Evolutionary conservation across 2,888 invertebrate species (phyloP), one percentile per base, ranked within the genome.

Genomic region (Balanococcus diminutus): DNA sequence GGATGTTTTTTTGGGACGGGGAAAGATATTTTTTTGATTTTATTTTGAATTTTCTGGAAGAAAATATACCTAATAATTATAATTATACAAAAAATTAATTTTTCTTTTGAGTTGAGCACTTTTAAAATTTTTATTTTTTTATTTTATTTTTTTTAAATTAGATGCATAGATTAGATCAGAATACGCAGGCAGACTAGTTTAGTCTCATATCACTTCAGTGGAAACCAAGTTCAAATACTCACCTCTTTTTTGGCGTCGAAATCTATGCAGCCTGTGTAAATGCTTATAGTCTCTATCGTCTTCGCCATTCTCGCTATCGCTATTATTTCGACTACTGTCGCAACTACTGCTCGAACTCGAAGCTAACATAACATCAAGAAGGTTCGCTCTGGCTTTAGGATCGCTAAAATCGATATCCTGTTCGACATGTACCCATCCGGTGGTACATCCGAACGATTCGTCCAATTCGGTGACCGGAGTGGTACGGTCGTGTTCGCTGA

Each of bases 361-460:
- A 22, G 94, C 94, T 89, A 95, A 90, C 94, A 95, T 94, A 88
- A 94, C 94, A 90, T 95, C 95, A 86, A 95, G 90, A 6, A 95
- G 91, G 90, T 94, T 95, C 42, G 94, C 95, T 88, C 95, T 92
- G 31, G 94, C 94, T 95, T 94, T 95, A 14, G 95, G 95, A 90
- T 95, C 95, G 88, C 93, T 94, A 89, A 95, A 93, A 90, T 95
- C 95, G 87, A 94, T 93, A 89, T 94, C 94, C 87, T 93, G 92
- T 89, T 95, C 94, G 56, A 95, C 94, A 89, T 95, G 95, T 87
- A 95, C 93, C 95, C 95, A 95, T 56, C 95, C 95, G 0, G 95
- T 95, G 31, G 93, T 93, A 87, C 93, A 93, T 91, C 93, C 93
- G 87, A 93, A 92, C 42, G 93, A 93, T 42, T 91, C 91, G 90